These are phyloP conservation scores for Ceuthmochares aereus DNA, from an alignment of 2,113 vertebrate genomes.

Conservation along the genomic window DNA sequence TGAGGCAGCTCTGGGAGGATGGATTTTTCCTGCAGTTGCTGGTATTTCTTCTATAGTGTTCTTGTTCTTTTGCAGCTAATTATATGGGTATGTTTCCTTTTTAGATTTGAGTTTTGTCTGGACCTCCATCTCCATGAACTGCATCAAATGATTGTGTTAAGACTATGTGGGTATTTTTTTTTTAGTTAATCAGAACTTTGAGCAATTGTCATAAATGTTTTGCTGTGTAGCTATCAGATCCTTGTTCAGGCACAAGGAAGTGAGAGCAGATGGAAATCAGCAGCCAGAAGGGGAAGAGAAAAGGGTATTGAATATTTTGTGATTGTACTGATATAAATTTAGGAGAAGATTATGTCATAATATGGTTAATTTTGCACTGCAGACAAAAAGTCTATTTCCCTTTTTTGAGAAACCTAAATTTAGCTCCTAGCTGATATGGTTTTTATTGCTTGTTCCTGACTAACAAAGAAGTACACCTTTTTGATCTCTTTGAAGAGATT, in stretches of 20 bases:
- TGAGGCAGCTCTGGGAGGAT: neutral
- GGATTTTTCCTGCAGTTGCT: neutral
- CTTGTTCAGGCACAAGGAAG: neutral
- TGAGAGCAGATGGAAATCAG: neutral
- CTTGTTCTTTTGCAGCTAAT: neutral
- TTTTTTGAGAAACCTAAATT: constrained; percentile 39
- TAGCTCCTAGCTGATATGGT: neutral
- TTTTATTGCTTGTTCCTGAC: neutral
- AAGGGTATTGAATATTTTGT: neutral
- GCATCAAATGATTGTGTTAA: neutral
- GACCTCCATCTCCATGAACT: neutral
- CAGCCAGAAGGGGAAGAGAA: neutral
- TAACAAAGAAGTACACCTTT: neutral
- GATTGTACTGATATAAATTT: neutral
- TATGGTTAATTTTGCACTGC: neutral
- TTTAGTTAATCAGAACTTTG: neutral
- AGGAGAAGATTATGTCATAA: constrained; percentile 8
- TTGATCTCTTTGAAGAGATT: neutral
- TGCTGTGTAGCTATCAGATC: neutral
- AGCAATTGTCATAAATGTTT: neutral
- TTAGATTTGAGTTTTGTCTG: neutral
- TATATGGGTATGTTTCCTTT: neutral
- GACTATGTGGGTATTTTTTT: neutral
- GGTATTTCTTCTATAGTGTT: neutral
- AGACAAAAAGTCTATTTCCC: neutral